A percentile compares a stretch with the other conserved stretches of the same genome.
These are phyloP conservation scores for Scaptomyza flava DNA, from an alignment of 2,888 invertebrate species.

Conservation along the genomic window DNA sequence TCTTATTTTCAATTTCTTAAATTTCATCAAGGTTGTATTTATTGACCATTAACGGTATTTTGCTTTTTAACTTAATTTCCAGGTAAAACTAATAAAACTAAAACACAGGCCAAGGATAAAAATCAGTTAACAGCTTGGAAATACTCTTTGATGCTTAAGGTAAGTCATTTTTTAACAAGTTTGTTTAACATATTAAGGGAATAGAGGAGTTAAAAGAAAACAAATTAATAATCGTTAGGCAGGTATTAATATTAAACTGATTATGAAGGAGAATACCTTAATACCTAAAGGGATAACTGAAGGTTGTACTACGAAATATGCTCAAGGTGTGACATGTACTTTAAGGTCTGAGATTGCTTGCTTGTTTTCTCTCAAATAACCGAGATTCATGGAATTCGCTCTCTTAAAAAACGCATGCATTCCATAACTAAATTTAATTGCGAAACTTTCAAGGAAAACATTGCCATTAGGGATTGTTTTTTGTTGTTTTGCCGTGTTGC, in stretches of 20 bases:
- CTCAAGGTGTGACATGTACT: too few relatives aligned
- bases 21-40: constrained; percentile 30
- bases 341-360: too few relatives aligned
- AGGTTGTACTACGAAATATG: too few relatives aligned
- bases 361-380: neutral
- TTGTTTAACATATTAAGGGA: too few relatives aligned
- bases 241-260: too few relatives aligned
- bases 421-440: constrained; percentile 37
- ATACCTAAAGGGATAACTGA: too few relatives aligned
- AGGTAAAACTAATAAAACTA: constrained; percentile 25
- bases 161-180: neutral
- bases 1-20: constrained; percentile 25
- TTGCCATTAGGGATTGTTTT: constrained; percentile 22
- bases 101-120: neutral
- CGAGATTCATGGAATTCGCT: neutral
- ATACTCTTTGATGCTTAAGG: too few relatives aligned
- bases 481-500: neutral
- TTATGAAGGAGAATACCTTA: too few relatives aligned
- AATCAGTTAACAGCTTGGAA: neutral
- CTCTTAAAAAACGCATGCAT: neutral
- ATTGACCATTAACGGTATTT: constrained; percentile 46
- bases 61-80: constrained; percentile 20
- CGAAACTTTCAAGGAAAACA: constrained; percentile 39
- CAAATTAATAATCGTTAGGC: too few relatives aligned
- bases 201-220: too few relatives aligned